phyloP scores from a whole-genome alignment of 2,113 vertebrate species.

The Dicrurus megarhynchus region DNA sequence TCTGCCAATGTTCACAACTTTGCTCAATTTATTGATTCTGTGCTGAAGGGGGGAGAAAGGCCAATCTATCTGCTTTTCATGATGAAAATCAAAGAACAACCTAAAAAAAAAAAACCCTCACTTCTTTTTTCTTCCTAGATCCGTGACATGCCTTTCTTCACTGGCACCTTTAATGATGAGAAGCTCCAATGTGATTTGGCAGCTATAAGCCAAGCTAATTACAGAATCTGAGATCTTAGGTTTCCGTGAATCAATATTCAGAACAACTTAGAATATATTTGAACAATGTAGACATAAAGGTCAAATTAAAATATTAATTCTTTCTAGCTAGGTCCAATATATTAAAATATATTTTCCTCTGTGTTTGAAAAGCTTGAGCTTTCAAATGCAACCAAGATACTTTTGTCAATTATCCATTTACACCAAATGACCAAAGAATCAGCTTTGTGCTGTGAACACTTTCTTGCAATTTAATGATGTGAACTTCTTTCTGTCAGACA shows the following conservation, averaged over 20 bases:
- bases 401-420: background rate
- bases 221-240: slow-evolving; percentile 34
- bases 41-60: background rate
- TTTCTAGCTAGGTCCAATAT: background rate
- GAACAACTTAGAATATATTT: slow-evolving; percentile 51
- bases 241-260: slow-evolving; percentile 51
- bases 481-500: background rate
- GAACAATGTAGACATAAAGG: slow-evolving; percentile 33
- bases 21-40: slow-evolving; percentile 58
- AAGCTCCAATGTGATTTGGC: background rate
- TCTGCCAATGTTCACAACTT: slow-evolving; percentile 36
- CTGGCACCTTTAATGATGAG: slow-evolving; percentile 12
- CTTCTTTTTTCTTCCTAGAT: background rate
- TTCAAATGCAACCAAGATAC: background rate
- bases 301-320: slow-evolving; percentile 28
- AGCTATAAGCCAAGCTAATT: slow-evolving; percentile 44
- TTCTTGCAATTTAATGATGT: background rate
- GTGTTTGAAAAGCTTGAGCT: background rate
- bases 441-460: background rate
- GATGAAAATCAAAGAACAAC: slow-evolving; percentile 51
- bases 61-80: slow-evolving; percentile 26
- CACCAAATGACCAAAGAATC: background rate
- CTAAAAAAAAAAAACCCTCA: background rate
- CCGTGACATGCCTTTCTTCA: slow-evolving; percentile 18
- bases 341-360: background rate